Evolutionary conservation across 2,113 vertebrate genomes (phyloP).

Genomic region (Silurus glanis): DNA sequence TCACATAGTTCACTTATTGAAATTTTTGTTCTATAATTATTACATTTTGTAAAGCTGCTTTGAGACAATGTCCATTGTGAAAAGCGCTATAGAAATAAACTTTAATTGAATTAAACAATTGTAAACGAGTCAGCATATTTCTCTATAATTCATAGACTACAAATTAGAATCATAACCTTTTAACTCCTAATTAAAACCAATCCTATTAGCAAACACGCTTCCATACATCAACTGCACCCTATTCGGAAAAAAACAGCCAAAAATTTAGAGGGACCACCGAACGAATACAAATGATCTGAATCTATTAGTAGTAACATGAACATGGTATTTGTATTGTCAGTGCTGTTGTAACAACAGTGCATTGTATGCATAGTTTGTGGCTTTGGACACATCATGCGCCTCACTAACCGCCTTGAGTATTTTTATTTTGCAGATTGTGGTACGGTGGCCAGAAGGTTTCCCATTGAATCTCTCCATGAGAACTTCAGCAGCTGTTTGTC

Average conservation of each 20-base stretch:
- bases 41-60: too few species aligned
- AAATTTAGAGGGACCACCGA: not conserved
- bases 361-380: not conserved
- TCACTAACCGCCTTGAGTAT: not conserved
- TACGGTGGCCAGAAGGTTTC: constrained; percentile 62
- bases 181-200: too few species aligned
- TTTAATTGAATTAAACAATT: too few species aligned
- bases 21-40: too few species aligned
- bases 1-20: too few species aligned
- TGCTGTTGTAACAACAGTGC: not conserved
- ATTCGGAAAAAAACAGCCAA: not conserved
- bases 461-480: constrained; percentile 63
- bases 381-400: not conserved
- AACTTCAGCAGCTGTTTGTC: constrained; percentile 66
- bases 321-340: not conserved
- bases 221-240: not conserved
- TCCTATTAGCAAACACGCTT: not conserved
- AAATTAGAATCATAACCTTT: not conserved
- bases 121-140: too few species aligned
- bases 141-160: not conserved
- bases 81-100: too few species aligned
- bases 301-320: not conserved
- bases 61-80: too few species aligned
- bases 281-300: not conserved
- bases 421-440: constrained; percentile 53